Conservation (phyloP, 2,888 invertebrate genomes). For the Siphonodentalium dalli region DNA sequence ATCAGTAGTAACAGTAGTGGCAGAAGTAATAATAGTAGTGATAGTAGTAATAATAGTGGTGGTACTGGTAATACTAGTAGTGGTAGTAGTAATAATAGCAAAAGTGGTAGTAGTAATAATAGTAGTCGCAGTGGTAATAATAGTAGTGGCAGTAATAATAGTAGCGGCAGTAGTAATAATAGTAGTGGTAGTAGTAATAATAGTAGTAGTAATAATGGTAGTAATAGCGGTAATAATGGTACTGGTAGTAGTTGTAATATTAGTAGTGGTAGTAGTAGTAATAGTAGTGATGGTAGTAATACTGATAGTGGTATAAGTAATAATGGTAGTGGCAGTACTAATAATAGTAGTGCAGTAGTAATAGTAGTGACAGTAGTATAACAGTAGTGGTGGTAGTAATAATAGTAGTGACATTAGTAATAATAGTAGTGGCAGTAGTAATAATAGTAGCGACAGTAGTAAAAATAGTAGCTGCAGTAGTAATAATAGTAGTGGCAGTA, state of each 20-base stretch:
- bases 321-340: background rate
- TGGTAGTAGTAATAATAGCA: background rate
- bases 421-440: background rate
- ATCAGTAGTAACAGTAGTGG: background rate
- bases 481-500: conserved; percentile 2
- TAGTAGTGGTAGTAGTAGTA: conserved; percentile 2
- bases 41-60: background rate
- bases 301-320: background rate
- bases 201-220: conserved; percentile 2
- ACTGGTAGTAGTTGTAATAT: conserved; percentile 1
- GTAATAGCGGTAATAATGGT: background rate
- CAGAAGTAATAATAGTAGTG: conserved; percentile 1
- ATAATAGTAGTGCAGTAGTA: background rate
- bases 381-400: background rate
- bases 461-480: background rate
- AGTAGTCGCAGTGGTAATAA: background rate
- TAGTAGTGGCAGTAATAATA: background rate
- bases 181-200: conserved; percentile 1
- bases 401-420: background rate
- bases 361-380: background rate
- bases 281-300: conserved; percentile 1
- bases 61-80: background rate
- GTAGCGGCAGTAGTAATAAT: conserved; percentile 1
- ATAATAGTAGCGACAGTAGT: background rate
- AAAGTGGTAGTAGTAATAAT: background rate